These are phyloP conservation scores for Oreotrochilus melanogaster DNA, from an alignment of 2,113 vertebrate genomes.

Conservation along the genomic window DNA sequence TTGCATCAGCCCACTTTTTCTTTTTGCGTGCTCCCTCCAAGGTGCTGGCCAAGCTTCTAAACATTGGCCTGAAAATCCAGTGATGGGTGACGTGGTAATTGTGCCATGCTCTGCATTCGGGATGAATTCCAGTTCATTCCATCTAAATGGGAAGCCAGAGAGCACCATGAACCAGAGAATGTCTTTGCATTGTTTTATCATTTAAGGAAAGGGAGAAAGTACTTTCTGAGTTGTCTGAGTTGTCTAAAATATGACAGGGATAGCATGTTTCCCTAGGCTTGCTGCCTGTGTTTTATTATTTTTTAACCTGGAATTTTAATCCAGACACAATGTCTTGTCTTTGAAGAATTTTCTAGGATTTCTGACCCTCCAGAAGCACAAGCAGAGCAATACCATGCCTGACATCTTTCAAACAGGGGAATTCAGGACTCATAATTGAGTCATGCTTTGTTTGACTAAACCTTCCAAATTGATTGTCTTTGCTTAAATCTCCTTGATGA, in stretches of 20 bases:
- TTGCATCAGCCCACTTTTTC: neutral
- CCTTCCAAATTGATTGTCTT: conserved; percentile 19
- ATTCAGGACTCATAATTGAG: neutral
- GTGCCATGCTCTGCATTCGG: neutral
- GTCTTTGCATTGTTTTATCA: neutral
- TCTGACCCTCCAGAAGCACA: neutral
- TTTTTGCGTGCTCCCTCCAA: rapidly evolving
- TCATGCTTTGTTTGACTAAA: conserved; percentile 28
- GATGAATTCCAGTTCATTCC: neutral
- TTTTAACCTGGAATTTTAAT: neutral
- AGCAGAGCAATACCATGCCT: neutral
- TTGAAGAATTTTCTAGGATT: neutral
- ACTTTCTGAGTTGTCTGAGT: neutral
- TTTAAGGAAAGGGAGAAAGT: neutral
- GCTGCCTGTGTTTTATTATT: too few relatives aligned
- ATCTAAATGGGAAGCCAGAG: neutral
- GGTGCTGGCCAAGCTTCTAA: neutral
- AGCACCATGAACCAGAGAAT: neutral
- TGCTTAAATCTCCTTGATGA: conserved; percentile 13
- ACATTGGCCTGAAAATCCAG: neutral
- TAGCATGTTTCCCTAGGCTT: neutral
- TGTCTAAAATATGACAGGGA: neutral
- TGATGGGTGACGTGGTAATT: neutral
- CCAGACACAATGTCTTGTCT: neutral
- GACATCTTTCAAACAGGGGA: neutral